Evolutionary conservation across 2,888 invertebrate genomes (phyloP).

Genomic region (Taphrorychus bicolor): DNA sequence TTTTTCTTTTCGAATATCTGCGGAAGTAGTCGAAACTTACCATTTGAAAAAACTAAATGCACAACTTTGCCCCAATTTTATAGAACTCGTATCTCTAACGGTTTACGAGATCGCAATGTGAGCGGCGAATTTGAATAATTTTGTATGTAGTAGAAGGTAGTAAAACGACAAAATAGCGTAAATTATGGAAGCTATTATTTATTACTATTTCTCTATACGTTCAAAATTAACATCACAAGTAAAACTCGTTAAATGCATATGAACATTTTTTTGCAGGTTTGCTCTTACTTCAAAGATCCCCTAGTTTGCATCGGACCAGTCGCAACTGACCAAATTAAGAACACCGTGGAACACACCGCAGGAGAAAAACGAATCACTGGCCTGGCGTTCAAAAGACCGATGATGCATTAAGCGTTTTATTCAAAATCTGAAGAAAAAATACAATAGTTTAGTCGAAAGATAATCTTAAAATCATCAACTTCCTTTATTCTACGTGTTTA

Average conservation of each 20-base stretch:
- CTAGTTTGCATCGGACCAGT: constrained; percentile 87
- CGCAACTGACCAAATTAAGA: constrained; percentile 77
- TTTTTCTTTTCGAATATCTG: too few relatives aligned
- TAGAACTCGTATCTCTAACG: too few relatives aligned
- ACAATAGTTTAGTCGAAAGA: constrained; percentile 17
- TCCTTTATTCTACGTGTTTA: constrained; percentile 19
- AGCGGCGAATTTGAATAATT: too few relatives aligned
- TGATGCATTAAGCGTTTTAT: constrained; percentile 54
- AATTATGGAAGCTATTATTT: too few relatives aligned
- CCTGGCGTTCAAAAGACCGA: constrained; percentile 60
- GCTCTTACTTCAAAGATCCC: constrained; percentile 92
- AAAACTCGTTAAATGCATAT: neutral
- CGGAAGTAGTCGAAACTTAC: too few relatives aligned
- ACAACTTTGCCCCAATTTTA: too few relatives aligned
- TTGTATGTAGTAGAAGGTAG: too few relatives aligned
- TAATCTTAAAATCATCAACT: constrained; percentile 13
- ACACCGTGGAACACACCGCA: constrained; percentile 76
- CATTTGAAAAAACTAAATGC: too few relatives aligned
- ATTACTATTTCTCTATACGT: too few relatives aligned
- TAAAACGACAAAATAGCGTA: too few relatives aligned
- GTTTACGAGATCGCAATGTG: too few relatives aligned
- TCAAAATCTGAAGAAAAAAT: constrained; percentile 10
- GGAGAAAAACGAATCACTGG: constrained; percentile 82
- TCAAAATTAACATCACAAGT: too few relatives aligned
- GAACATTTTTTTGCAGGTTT: constrained; percentile 64